phyloP scores from a whole-genome alignment of 2,888 invertebrate genomes.

The Cylindroiulus punctatus region DNA sequence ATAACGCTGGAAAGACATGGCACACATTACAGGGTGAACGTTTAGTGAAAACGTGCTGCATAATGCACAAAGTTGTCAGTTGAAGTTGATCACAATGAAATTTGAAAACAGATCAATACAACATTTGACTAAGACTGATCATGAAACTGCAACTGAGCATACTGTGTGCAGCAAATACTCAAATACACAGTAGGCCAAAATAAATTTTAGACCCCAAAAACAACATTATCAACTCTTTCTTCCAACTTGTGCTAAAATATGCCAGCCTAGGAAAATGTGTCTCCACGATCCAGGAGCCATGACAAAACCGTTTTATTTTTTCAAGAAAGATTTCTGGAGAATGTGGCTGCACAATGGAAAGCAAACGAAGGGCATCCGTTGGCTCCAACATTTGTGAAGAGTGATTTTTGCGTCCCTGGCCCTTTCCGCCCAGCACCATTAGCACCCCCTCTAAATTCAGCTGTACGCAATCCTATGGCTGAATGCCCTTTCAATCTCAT shows the following conservation, averaged over 20 bases:
- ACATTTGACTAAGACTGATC: too few species aligned
- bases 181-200: too few species aligned
- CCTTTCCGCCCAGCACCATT: not conserved
- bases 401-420: not conserved
- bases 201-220: not conserved
- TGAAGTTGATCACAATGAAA: too few species aligned
- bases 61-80: too few species aligned
- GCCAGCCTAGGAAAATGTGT: too few species aligned
- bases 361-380: conserved; percentile 8
- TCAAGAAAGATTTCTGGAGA: not conserved
- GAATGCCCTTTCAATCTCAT: conserved; percentile 38
- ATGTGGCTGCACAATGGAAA: not conserved
- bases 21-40: not conserved
- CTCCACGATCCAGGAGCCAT: not conserved
- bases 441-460: conserved; percentile 5
- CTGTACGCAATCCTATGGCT: conserved; percentile 9
- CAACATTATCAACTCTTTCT: too few species aligned
- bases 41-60: not conserved
- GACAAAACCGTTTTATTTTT: not conserved
- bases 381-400: not conserved
- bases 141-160: too few species aligned
- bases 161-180: too few species aligned
- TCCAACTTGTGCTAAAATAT: too few species aligned
- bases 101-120: too few species aligned
- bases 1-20: not conserved